These are phyloP conservation scores for Penaeus vannamei DNA, from an alignment of 1,140 invertebrate species.

Conservation along the genomic window DNA sequence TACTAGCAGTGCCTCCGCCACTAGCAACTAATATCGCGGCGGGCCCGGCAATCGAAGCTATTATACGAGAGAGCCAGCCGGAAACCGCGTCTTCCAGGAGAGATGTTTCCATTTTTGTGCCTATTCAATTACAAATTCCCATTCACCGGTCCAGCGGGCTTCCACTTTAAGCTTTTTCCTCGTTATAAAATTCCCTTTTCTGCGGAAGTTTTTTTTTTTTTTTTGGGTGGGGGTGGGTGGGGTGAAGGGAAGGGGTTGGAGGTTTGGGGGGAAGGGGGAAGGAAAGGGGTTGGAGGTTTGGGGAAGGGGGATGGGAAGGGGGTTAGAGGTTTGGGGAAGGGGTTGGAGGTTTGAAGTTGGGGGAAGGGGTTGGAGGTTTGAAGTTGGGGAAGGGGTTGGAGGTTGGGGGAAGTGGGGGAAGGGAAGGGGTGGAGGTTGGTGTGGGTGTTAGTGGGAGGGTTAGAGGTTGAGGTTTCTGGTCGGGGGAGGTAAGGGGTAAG, in stretches of 20 bases:
- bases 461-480: not conserved
- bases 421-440: not conserved
- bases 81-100: conserved; percentile 54
- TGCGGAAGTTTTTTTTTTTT: conserved; percentile 10
- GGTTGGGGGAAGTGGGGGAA: not conserved
- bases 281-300: not conserved
- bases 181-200: conserved; percentile 56
- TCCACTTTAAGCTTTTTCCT: conserved; percentile 58
- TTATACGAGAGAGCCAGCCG: conserved; percentile 49
- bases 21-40: no score
- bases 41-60: not conserved
- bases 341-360: not conserved
- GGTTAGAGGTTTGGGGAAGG: not conserved
- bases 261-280: not conserved
- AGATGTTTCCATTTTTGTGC: conserved; percentile 57
- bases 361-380: not conserved
- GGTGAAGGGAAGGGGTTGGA: not conserved
- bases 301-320: not conserved
- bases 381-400: no score
- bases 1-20: no score
- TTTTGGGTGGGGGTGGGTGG: not conserved
- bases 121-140: conserved; percentile 61
- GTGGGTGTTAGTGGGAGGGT: not conserved
- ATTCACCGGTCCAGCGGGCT: conserved; percentile 53
- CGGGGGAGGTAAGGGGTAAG: not conserved